phyloP scores from a whole-genome alignment of 2,113 vertebrate species.

The Alethe diademata region DNA sequence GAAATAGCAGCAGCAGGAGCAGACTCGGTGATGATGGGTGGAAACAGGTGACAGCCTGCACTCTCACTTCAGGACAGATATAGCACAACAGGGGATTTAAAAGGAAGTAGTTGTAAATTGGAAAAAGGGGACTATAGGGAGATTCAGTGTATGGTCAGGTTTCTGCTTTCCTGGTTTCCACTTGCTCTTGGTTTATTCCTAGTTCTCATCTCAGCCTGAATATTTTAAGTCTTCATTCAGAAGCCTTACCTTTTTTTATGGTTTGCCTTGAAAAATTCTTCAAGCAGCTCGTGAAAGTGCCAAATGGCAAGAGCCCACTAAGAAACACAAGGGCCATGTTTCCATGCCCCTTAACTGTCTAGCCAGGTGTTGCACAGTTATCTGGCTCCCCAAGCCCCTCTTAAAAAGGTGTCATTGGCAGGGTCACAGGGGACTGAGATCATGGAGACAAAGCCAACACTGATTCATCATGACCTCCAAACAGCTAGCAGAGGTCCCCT shows the following conservation, averaged over 20 bases:
- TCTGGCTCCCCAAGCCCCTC: not conserved
- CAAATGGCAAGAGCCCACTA: not conserved
- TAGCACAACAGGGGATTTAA: constrained; percentile 5
- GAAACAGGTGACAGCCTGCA: constrained; percentile 53
- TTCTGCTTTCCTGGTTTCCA: not conserved
- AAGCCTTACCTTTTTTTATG: not conserved
- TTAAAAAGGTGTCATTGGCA: not conserved
- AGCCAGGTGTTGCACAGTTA: not conserved
- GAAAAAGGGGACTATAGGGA: not conserved
- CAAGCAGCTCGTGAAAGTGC: not conserved
- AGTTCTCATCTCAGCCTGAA: not conserved
- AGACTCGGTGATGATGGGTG: constrained; percentile 1
- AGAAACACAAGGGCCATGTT: not conserved
- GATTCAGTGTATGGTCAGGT: not conserved
- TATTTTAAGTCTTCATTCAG: not conserved
- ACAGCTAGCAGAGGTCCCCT: not conserved
- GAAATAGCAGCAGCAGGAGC: constrained; percentile 50
- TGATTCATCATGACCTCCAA: not conserved
- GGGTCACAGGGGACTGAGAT: not conserved
- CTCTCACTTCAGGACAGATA: constrained; percentile 7
- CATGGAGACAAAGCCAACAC: not conserved
- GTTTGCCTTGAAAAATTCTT: not conserved
- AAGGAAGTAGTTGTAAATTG: constrained; percentile 25
- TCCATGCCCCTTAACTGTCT: not conserved
- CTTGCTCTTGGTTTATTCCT: not conserved